Evolutionary conservation across 2,797 vertebrate species (phyloP).

Genomic region (Halcyon smyrnensis): DNA sequence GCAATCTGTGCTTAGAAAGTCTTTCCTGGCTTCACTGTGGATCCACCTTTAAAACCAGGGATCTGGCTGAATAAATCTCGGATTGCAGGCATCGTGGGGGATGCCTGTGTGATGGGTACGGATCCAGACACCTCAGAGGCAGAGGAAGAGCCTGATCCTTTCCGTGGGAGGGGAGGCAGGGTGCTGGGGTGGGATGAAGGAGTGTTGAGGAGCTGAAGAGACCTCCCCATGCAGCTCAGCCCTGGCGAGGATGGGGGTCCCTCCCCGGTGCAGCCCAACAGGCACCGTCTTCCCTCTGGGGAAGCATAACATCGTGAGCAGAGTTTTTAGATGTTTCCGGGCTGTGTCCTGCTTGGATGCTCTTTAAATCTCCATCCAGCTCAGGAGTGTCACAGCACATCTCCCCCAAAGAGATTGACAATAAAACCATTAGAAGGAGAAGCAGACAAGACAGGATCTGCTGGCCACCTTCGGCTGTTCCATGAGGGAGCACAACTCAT

Average conservation of each 20-base stretch:
- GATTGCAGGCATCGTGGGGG: rapidly evolving
- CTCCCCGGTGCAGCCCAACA: not conserved
- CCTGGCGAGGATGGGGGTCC: rapidly evolving
- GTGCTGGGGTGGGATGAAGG: not conserved
- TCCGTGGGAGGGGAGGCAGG: not conserved
- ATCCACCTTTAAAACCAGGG: not conserved
- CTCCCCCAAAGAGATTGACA: not conserved
- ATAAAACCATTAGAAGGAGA: not conserved
- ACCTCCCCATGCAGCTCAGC: not conserved
- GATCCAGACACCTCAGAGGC: not conserved
- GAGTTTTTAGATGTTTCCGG: not conserved
- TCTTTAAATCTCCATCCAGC: not conserved
- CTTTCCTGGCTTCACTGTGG: not conserved
- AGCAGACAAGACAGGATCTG: not conserved
- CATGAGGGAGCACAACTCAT: not conserved
- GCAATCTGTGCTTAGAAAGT: not conserved
- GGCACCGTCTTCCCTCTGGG: not conserved
- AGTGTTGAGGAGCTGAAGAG: not conserved
- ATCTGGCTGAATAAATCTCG: not conserved
- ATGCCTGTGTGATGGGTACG: rapidly evolving
- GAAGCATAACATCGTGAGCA: not conserved
- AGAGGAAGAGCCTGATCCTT: not conserved
- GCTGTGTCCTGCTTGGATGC: not conserved
- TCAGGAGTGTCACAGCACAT: not conserved
- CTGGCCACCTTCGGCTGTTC: not conserved